phyloP scores from a whole-genome alignment of 2,113 vertebrate genomes.

The Lepidothrix coronata region DNA sequence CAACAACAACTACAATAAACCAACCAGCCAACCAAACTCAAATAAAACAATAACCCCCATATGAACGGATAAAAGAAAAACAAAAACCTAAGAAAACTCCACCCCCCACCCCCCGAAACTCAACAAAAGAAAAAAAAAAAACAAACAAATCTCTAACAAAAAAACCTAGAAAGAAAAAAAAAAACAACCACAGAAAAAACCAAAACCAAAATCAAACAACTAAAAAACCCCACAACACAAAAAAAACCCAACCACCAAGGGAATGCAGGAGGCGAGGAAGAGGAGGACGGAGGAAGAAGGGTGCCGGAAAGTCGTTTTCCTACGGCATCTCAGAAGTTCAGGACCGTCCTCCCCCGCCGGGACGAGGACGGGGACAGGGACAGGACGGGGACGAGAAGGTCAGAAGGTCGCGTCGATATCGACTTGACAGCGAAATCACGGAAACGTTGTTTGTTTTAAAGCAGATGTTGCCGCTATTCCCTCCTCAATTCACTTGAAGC shows the following conservation, averaged over 20 bases:
- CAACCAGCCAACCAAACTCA: neutral
- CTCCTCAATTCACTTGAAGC: neutral
- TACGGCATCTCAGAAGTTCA: neutral
- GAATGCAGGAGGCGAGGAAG: neutral
- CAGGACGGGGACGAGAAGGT: neutral
- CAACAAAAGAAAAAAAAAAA: neutral
- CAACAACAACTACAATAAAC: neutral
- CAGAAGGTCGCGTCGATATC: fast-evolving
- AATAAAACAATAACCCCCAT: neutral
- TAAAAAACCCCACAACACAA: neutral
- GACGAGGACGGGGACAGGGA: no score
- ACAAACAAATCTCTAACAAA: neutral
- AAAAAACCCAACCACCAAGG: fast-evolving
- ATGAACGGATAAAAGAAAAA: neutral
- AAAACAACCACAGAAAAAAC: neutral
- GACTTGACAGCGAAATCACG: neutral
- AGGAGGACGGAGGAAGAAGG: fast-evolving
- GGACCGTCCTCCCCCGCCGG: fast-evolving
- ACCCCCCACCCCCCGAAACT: neutral
- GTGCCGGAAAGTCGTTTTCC: fast-evolving
- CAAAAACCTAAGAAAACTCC: neutral
- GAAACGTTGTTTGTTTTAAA: neutral
- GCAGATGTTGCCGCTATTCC: neutral
- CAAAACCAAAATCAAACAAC: no score
- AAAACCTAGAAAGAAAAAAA: neutral